A percentile compares a stretch with the other conserved stretches of the same genome.
phyloP scores from a whole-genome alignment of 2,113 vertebrate genomes.

The Semicossyphus pulcher region DNA sequence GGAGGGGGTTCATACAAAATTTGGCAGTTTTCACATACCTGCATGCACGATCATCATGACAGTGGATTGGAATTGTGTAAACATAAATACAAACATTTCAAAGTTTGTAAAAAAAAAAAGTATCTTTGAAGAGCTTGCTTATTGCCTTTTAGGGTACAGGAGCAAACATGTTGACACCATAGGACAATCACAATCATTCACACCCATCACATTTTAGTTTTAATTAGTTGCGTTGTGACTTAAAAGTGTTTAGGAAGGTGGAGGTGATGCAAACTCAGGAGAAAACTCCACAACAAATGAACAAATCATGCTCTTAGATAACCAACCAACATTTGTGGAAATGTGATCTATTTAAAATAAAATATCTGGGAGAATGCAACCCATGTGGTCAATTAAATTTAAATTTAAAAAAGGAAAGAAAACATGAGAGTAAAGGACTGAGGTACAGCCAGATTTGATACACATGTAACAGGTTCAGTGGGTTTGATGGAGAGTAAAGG shows the following conservation, averaged over 20 bases:
- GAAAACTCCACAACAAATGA: background rate
- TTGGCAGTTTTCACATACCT: slow-evolving; percentile 27
- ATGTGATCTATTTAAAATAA: background rate
- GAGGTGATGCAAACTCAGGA: background rate
- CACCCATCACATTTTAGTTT: background rate
- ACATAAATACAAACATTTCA: background rate
- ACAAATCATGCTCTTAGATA: background rate
- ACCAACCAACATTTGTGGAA: background rate
- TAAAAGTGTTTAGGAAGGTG: background rate
- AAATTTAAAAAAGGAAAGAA: background rate
- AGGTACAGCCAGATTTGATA: background rate
- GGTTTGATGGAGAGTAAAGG: background rate
- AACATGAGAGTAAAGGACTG: background rate
- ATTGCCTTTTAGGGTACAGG: background rate
- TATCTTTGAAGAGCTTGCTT: no score
- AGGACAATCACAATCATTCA: background rate
- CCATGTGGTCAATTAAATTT: background rate
- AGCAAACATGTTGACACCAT: background rate
- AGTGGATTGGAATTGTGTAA: background rate
- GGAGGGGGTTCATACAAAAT: slow-evolving; percentile 30
- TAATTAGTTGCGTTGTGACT: background rate
- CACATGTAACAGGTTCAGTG: background rate
- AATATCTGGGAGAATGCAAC: background rate
- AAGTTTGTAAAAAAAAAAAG: no score
- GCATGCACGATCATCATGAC: background rate